Conservation (phyloP, 1,140 invertebrate genomes). For the Tetraneura akinire region DNA sequence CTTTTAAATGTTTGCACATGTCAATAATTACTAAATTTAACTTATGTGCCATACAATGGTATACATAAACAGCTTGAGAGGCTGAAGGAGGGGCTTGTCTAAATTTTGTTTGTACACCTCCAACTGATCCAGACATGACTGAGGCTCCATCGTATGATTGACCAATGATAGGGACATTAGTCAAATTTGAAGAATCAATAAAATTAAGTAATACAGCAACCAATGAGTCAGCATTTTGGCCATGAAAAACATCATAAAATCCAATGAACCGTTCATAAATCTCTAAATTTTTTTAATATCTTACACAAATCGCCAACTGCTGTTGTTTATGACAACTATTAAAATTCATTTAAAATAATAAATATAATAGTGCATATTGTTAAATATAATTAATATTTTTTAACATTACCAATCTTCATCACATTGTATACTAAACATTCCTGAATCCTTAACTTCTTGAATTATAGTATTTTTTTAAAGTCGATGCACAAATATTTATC, state of each 20-base stretch:
- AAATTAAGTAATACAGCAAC: not conserved
- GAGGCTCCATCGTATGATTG: not conserved
- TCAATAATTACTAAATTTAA: not conserved
- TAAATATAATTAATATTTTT: not conserved
- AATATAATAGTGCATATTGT: not conserved
- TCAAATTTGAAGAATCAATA: not conserved
- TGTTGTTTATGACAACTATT: not conserved
- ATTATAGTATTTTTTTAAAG: not conserved
- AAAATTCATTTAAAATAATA: not conserved
- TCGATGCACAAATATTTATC: not conserved
- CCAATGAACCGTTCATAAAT: not conserved
- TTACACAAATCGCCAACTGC: not conserved
- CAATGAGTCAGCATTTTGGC: not conserved
- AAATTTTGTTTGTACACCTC: not conserved
- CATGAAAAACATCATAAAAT: not conserved
- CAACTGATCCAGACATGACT: not conserved
- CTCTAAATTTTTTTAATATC: not conserved
- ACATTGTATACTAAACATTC: not conserved
- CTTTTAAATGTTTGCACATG: not conserved
- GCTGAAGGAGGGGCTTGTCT: not conserved
- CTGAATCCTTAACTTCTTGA: not conserved
- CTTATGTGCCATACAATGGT: not conserved
- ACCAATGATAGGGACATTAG: not conserved
- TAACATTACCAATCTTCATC: not conserved
- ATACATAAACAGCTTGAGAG: not conserved